A percentile compares a stretch with the other conserved stretches of the same genome.
Evolutionary conservation across 37 sponge, comb jelly and placozoan genomes (phyloP).

Genomic region (Lycopodina hypogea): DNA sequence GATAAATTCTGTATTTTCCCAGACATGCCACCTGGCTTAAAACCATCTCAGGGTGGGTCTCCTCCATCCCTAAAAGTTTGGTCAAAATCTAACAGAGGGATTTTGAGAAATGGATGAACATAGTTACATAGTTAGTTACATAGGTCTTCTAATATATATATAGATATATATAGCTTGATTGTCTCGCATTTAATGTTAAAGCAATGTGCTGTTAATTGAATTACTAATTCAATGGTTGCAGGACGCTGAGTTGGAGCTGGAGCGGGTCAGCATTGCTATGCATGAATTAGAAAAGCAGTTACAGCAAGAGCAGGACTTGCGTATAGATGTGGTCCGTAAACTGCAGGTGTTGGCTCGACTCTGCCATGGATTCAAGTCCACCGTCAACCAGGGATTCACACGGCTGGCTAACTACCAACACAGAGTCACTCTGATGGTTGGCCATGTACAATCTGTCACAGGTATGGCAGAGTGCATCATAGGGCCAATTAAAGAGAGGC

Average conservation of each 20-base stretch:
- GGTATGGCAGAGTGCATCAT: too few species aligned
- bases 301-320: neutral
- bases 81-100: too few species aligned
- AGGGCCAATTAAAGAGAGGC: too few species aligned
- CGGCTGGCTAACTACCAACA: slow-evolving; percentile 39
- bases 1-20: too few species aligned
- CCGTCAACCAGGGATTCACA: slow-evolving; percentile 21
- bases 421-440: slow-evolving; percentile 3
- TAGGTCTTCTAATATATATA: too few species aligned
- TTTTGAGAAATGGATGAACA: too few species aligned
- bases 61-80: too few species aligned
- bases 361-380: slow-evolving; percentile 5
- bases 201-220: slow-evolving; percentile 13
- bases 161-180: too few species aligned
- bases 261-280: neutral
- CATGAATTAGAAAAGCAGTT: slow-evolving; percentile 1
- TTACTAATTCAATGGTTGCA: neutral
- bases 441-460: slow-evolving; percentile 24
- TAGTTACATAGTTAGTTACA: too few species aligned
- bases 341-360: neutral
- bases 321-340: neutral
- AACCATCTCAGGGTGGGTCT: too few species aligned
- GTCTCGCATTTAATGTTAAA: too few species aligned
- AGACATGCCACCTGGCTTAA: too few species aligned
- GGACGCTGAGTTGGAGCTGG: slow-evolving; percentile 12